Base-by-base conservation (phyloP, 2,797 vertebrate species). In the Tarsius wallacei region DNA sequence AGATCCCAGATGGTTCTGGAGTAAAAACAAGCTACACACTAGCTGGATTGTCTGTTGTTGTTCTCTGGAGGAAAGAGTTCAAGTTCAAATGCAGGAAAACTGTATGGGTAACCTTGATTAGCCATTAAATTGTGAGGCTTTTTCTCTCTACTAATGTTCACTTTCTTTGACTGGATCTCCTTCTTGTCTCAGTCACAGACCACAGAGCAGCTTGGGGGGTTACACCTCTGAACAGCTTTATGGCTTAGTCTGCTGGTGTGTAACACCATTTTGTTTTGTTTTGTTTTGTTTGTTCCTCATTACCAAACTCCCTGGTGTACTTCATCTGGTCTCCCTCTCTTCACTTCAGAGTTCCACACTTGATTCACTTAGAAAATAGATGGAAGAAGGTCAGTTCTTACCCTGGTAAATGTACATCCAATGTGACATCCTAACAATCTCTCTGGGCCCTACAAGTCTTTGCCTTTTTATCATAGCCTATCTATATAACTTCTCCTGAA, bases 51-150 rank as follows among this genome's bases (percentile, higher is more conserved):
- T 42, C 1, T 61, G 24, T 16, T 51, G 36, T 33, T 55, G 21
- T 7, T 59, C 10, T n/a, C 6, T 8, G 53, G 16, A 74, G 24
- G n/a, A 11, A 6, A 14, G 1, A 28, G 7, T 9, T 22, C 21
- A 13, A 28, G 36, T 55, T 55, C 7, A 0, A 8, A 14, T 47
- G 8, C 13, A 53, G 64, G 74, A 31, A 61, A 16, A 63, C 33
- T 0, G 0, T 7, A 51, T 12, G 11, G 16, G 17, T 28, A 22
- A 42, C 42, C 42, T 42, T n/a, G 19, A 1, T 24, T 11, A 3
- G 11, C 0, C 28, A 42, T 7, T 4, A 53, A 28, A 7, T 15
- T 24, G 33, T 17, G 24, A 21, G 0, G 22, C 3, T 8, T n/a
- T 70, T 22, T 59, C 33, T 51, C 13, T 9, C 26, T 1, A 4